phyloP scores from a whole-genome alignment of 2,888 invertebrate species.

The Catocala fraxini region DNA sequence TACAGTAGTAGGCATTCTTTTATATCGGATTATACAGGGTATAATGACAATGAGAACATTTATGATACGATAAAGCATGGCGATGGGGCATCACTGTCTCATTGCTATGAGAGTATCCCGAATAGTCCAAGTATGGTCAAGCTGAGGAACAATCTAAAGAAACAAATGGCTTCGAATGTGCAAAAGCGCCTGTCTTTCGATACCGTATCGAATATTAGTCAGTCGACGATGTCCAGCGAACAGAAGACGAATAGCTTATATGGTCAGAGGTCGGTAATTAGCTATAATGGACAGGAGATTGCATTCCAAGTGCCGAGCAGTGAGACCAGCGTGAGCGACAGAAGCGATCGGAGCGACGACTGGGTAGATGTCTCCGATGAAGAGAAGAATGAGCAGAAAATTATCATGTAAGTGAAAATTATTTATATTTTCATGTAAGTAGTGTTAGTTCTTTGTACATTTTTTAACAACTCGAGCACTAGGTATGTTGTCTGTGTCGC shows the following conservation, averaged over 20 bases:
- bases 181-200: slow-evolving; percentile 82
- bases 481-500: too few relatives aligned
- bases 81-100: slow-evolving; percentile 82
- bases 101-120: slow-evolving; percentile 89
- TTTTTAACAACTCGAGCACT: too few relatives aligned
- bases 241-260: slow-evolving; percentile 89
- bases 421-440: too few relatives aligned
- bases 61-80: slow-evolving; percentile 89
- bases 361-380: slow-evolving; percentile 90
- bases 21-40: slow-evolving; percentile 75
- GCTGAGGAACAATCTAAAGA: slow-evolving; percentile 73
- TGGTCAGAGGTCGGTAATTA: slow-evolving; percentile 83
- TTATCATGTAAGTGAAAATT: slow-evolving; percentile 86
- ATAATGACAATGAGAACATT: slow-evolving; percentile 87
- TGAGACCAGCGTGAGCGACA: slow-evolving; percentile 87
- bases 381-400: slow-evolving; percentile 83
- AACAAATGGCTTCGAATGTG: slow-evolving; percentile 70
- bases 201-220: slow-evolving; percentile 82
- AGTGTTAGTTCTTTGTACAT: too few relatives aligned
- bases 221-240: slow-evolving; percentile 87
- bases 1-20: slow-evolving; percentile 77
- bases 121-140: slow-evolving; percentile 84
- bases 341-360: slow-evolving; percentile 89
- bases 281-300: slow-evolving; percentile 83
- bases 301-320: slow-evolving; percentile 86